Conservation (phyloP, 2,888 invertebrate species). For the Arctia plantaginis region DNA sequence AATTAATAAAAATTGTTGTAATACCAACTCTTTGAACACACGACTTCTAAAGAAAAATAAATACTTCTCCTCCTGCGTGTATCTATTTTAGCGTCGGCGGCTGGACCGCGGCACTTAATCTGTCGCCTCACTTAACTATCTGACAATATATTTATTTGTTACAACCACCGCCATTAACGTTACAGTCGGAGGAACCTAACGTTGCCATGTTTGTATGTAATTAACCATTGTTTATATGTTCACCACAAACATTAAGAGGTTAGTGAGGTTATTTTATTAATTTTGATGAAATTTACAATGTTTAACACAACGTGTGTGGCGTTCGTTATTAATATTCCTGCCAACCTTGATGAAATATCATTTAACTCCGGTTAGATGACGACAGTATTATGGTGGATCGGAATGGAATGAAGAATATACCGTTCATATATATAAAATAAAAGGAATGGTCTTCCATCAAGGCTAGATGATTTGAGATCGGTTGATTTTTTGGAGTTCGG, state of each 20-base stretch:
- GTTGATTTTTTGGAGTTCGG: too few relatives aligned
- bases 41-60: neutral
- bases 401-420: too few relatives aligned
- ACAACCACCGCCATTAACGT: slow-evolving; percentile 1
- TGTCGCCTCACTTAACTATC: slow-evolving; percentile 38
- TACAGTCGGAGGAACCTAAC: neutral
- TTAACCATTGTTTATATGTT: slow-evolving; percentile 20
- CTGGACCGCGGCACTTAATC: slow-evolving; percentile 47
- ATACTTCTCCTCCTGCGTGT: neutral
- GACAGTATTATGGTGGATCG: too few relatives aligned
- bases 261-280: neutral
- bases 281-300: too few relatives aligned
- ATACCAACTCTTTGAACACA: neutral
- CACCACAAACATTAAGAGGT: neutral
- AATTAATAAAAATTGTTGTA: neutral
- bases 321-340: neutral
- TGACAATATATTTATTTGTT: slow-evolving; percentile 30
- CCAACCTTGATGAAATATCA: too few relatives aligned
- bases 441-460: too few relatives aligned
- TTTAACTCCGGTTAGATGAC: too few relatives aligned
- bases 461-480: too few relatives aligned
- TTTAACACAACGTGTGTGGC: neutral
- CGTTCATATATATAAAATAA: too few relatives aligned
- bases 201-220: slow-evolving; percentile 14
- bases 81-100: neutral